Base-by-base conservation (phyloP, 1,140 invertebrate species). In the Drosophila sulfurigaster region DNA sequence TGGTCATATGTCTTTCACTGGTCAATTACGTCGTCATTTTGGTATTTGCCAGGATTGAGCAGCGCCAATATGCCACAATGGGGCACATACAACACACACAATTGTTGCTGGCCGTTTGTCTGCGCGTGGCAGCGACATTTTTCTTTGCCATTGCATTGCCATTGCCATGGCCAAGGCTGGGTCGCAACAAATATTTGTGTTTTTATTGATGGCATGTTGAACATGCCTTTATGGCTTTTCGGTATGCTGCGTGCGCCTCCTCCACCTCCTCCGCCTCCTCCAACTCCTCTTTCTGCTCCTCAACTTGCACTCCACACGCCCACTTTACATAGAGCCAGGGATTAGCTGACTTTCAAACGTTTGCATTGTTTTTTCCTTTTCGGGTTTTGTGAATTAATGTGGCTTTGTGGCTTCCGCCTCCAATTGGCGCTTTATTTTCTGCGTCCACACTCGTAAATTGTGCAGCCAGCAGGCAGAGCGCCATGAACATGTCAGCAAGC, bases 191-290 rank as follows among this genome's bases (percentile, higher is more conserved):
- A 83, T 83, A 83, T 80, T 80, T 82, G 72, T 83, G 70, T 81
- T 89, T 68, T 89, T 89, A 85, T 90, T 89, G 85, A 90, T 89
- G 85, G 86, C 86, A 85, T 90, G 85, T 81, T 89, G 85, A 89
- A 89, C 85, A 90, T 57, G 81, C 65, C 82, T 89, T 89, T 89
- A 90, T 89, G 85, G 78, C 75, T 75, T 88, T 63, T 62, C 41
- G 8, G 65, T 59, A 68, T 62, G 65, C 64, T 76, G 81, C 79
- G 75, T 62, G 58, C 20, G 56, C 76, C 59, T 75, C 82, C 38
- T 10, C 30, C 5, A 32, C 30, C 30, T 32, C 6, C 30, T 32
- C 30, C 30, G 1, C 5, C 30, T 32, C 32, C 32, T 7, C 30
- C 0, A 0, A 5, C 30, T 5, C 5, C 30, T 32, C 32, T 8